Conservation (phyloP, 2,113 vertebrate genomes). For the Centrocercus urophasianus region DNA sequence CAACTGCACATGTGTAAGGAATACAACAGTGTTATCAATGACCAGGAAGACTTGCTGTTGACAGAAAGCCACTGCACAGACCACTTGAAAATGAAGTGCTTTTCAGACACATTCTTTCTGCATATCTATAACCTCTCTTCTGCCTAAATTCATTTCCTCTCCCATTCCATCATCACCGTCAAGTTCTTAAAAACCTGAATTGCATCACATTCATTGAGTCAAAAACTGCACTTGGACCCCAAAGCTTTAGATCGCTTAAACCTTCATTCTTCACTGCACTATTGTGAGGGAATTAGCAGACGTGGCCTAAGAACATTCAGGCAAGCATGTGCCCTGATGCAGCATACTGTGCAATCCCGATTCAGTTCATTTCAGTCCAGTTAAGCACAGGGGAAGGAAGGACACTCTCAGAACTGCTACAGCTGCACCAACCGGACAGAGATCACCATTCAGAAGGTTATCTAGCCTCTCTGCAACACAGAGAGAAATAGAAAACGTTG, state of each 20-base stretch:
- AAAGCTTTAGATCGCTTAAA: too few species aligned
- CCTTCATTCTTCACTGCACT: not conserved
- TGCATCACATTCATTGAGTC: not conserved
- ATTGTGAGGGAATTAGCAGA: not conserved
- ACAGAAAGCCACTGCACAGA: not conserved
- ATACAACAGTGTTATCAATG: not conserved
- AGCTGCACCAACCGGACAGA: not conserved
- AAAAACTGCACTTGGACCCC: not conserved
- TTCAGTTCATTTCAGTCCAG: not conserved
- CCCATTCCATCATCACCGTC: not conserved
- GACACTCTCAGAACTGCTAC: not conserved
- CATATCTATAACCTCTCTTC: not conserved
- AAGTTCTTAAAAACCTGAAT: not conserved
- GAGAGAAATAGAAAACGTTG: not conserved
- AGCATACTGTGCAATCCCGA: too few species aligned
- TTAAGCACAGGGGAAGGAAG: not conserved
- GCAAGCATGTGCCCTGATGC: rapidly evolving
- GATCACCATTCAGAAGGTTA: not conserved
- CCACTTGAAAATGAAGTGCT: not conserved
- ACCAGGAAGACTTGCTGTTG: not conserved
- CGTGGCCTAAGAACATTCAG: not conserved
- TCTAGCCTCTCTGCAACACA: not conserved
- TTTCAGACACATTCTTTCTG: not conserved
- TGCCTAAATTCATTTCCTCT: not conserved
- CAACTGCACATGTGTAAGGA: not conserved